phyloP scores from a whole-genome alignment of 2,888 invertebrate species.

The Rhimphoctona megacephalus region DNA sequence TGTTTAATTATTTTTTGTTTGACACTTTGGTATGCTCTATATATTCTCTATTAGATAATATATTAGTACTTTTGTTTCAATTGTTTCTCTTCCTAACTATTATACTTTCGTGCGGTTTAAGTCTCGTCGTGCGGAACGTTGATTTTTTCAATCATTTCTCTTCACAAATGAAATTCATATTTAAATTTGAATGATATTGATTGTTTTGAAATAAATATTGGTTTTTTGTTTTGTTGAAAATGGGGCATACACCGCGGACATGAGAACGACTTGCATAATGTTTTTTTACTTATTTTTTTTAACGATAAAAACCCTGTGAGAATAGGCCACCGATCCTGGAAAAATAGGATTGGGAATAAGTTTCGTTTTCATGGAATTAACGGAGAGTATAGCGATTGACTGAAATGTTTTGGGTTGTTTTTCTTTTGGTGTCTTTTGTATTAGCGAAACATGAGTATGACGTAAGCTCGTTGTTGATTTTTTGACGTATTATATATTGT shows the following conservation, averaged over 20 bases:
- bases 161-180: neutral
- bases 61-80: conserved; percentile 42
- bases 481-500: conserved; percentile 46
- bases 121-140: neutral
- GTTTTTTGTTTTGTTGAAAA: neutral
- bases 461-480: conserved; percentile 53
- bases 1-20: conserved; percentile 7
- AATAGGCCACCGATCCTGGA: conserved; percentile 68
- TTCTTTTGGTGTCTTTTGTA: conserved; percentile 8
- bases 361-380: conserved; percentile 32
- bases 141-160: neutral
- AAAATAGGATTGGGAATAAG: conserved; percentile 46
- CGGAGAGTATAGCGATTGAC: neutral
- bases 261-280: conserved; percentile 56
- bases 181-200: conserved; percentile 2
- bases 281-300: conserved; percentile 17
- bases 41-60: conserved; percentile 56
- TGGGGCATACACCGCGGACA: conserved; percentile 44
- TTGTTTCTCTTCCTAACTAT: conserved; percentile 51
- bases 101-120: conserved; percentile 56
- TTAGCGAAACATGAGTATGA: conserved; percentile 44
- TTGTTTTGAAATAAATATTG: neutral
- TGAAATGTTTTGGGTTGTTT: neutral
- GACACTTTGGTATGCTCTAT: conserved; percentile 46
- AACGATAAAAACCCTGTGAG: conserved; percentile 68